A percentile compares a stretch with the other conserved stretches of the same genome.
Evolutionary conservation across 2,113 vertebrate species (phyloP).

Genomic region (Steatornis caripensis): DNA sequence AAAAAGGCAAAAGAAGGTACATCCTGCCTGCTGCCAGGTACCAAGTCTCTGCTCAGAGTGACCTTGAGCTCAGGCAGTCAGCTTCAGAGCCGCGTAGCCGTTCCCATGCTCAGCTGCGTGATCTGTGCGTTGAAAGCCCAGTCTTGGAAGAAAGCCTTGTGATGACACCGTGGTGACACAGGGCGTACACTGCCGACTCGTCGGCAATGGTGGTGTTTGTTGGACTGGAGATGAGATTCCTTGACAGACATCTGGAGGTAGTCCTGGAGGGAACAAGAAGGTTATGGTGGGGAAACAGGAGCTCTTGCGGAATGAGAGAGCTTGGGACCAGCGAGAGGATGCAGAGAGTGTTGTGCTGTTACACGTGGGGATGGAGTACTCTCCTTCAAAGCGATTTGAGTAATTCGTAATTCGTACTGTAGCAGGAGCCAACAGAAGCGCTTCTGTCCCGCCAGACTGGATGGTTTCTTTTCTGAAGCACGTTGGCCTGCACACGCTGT

Average conservation of each 20-base stretch:
- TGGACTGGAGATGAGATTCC: not conserved
- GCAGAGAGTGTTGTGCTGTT: not conserved
- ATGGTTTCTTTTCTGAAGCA: not conserved
- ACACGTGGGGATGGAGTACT: no score
- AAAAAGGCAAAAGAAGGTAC: constrained; percentile 37
- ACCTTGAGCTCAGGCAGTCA: not conserved
- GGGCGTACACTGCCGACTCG: fast-evolving
- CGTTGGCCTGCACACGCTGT: not conserved
- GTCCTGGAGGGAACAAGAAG: not conserved
- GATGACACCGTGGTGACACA: not conserved
- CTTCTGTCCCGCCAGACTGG: not conserved
- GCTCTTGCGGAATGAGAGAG: not conserved
- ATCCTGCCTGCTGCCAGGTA: not conserved
- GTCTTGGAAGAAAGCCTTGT: not conserved
- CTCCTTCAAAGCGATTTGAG: not conserved
- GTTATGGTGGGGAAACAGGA: not conserved
- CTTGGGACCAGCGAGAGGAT: not conserved
- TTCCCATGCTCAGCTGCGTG: not conserved
- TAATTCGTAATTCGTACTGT: no score
- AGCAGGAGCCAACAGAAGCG: not conserved
- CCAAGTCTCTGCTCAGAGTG: not conserved
- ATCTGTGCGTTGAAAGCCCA: not conserved
- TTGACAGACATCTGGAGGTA: not conserved
- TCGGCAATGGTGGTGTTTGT: no score
- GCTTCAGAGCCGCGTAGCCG: not conserved